Evolutionary conservation across 1,140 invertebrate species (phyloP), one percentile per base, ranked within the genome.

Genomic region (Scaptomyza pallida): DNA sequence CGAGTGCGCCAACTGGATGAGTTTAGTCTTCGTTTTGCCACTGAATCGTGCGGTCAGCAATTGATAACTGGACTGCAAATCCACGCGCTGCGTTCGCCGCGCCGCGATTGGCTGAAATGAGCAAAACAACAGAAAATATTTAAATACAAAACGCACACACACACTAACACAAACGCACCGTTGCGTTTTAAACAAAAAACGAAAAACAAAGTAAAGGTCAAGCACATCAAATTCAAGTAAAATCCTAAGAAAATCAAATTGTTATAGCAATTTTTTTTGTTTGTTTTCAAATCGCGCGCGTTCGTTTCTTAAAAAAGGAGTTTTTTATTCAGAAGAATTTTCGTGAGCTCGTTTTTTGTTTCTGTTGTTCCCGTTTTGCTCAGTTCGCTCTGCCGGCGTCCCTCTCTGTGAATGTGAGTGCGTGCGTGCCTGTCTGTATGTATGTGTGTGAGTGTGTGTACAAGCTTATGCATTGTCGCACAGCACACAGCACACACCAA

Each of bases 1-100:
- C 82, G 82, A 86, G 82, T 86, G 82, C 82, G 82, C 78, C 75
- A 82, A 82, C 65, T 86, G 71, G 55, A 54, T 40, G 60, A 80
- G 51, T 75, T 79, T 77, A 89, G 85, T 89, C 85, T 89, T 89
- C 85, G 85, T 89, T 89, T 89, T 85, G 77, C 74, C 80, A 89
- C 75, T 79, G 80, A 89, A 77, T 89, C 75, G 85, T 89, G 85
- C 85, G 85, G 80, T 83, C 79, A 79, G 59, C 79, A 73, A 75
- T 54, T 75, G 72, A 21, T 80, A 52, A 68, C 50, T 64, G 51
- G 45, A 30, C 56, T 48, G 61, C 59, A 59, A 57, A 54, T 48
- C 33, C 44, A 72, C 64, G 63, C 76, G 55, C 45, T 68, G 78
- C 73, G 68, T 75, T 73, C 69, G 78, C 62, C 68, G 77, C 81